phyloP scores from a whole-genome alignment of 2,888 invertebrate species.

The Rotaria sp. region DNA sequence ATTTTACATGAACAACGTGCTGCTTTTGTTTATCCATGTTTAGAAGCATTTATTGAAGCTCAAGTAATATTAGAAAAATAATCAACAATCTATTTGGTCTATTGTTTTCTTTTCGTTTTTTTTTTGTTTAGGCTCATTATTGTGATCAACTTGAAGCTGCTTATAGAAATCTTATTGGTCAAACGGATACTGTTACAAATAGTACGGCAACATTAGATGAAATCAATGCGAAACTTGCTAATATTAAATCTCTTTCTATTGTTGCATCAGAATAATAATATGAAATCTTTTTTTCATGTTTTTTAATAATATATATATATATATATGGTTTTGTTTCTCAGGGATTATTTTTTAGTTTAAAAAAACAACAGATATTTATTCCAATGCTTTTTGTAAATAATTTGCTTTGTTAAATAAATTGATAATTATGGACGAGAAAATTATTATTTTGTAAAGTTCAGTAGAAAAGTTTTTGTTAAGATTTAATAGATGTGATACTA shows the following conservation, averaged over 20 bases:
- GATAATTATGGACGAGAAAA: too few species aligned
- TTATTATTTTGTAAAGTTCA: too few species aligned
- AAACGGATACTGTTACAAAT: not conserved
- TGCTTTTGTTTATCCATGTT: slow-evolving; percentile 25
- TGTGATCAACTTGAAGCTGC: slow-evolving; percentile 1
- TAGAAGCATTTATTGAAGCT: slow-evolving; percentile 28
- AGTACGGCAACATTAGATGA: not conserved
- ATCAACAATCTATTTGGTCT: too few species aligned
- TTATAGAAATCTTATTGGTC: not conserved
- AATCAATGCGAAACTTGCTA: slow-evolving; percentile 10
- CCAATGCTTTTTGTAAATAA: slow-evolving; percentile 6
- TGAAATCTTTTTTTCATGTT: not conserved
- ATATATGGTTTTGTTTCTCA: slow-evolving; percentile 1
- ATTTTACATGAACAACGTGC: slow-evolving; percentile 26
- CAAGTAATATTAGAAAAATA: not conserved
- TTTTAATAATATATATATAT: not conserved
- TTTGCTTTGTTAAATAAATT: too few species aligned
- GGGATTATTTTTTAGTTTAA: not conserved
- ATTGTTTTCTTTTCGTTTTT: not conserved
- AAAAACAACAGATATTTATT: not conserved
- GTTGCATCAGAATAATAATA: slow-evolving; percentile 16
- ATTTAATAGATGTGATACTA: too few species aligned
- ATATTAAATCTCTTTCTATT: not conserved
- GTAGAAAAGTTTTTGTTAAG: too few species aligned
- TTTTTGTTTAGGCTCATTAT: not conserved